phyloP scores from a whole-genome alignment of 2,888 invertebrate genomes.

The Amphipyra berbera region DNA sequence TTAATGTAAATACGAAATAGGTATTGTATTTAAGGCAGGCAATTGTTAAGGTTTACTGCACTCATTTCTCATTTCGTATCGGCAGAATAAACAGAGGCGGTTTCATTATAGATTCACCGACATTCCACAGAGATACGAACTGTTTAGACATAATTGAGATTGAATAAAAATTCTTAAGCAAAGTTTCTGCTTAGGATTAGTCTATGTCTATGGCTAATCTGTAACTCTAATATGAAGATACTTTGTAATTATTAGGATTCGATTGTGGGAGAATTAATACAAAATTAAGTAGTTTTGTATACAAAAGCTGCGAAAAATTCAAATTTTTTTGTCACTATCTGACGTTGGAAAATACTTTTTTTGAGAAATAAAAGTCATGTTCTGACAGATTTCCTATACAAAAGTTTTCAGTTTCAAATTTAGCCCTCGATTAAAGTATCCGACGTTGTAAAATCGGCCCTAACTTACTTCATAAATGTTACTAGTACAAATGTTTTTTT shows the following conservation, averaged over 20 bases:
- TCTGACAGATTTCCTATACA: no score
- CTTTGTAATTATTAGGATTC: not conserved
- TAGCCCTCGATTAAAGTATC: no score
- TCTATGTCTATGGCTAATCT: conserved; percentile 19
- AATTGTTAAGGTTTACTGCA: conserved; percentile 81
- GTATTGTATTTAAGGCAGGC: conserved; percentile 51
- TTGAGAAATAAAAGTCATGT: no score
- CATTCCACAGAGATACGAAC: conserved; percentile 71
- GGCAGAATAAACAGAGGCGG: conserved; percentile 83
- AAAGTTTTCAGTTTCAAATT: no score
- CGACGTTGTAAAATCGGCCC: no score
- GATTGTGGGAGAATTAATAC: not conserved
- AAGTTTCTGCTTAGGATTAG: conserved; percentile 36
- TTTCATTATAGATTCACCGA: conserved; percentile 84
- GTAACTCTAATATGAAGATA: conserved; percentile 13
- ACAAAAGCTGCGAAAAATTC: no score
- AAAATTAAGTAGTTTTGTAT: no score
- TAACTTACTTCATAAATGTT: no score
- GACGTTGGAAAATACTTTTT: no score
- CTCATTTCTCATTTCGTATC: conserved; percentile 86
- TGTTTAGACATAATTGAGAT: conserved; percentile 56
- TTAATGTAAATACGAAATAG: conserved; percentile 52
- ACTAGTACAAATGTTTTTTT: no score
- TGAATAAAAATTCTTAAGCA: conserved; percentile 49
- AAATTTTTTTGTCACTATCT: no score